A percentile compares a stretch with the other conserved stretches of the same genome.
These are phyloP conservation scores for Chrysina gloriosa DNA, from an alignment of 2,888 invertebrate species.

Conservation along the genomic window DNA sequence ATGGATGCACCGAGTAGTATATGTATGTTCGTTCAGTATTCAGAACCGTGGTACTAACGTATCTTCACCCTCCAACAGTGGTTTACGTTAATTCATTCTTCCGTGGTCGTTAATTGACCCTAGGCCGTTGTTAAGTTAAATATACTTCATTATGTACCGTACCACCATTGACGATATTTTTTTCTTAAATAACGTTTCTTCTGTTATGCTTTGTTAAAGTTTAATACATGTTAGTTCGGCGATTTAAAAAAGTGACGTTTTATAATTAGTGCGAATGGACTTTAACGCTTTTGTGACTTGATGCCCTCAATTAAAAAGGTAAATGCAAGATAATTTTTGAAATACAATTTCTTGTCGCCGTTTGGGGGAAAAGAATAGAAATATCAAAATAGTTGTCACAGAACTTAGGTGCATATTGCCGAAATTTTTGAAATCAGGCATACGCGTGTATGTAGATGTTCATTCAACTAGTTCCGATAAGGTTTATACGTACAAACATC, in stretches of 20 bases:
- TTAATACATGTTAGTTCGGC: not conserved
- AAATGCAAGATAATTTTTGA: too few relatives aligned
- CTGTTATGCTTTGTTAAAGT: not conserved
- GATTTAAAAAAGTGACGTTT: not conserved
- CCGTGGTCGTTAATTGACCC: conserved; percentile 51
- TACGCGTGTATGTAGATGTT: too few relatives aligned
- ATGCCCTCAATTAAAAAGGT: conserved; percentile 19
- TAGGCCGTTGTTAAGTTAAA: conserved; percentile 42
- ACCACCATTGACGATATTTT: conserved; percentile 15
- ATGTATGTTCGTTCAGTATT: conserved; percentile 5
- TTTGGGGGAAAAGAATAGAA: too few relatives aligned
- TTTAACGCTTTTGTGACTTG: not conserved
- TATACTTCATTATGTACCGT: conserved; percentile 33
- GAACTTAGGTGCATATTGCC: too few relatives aligned
- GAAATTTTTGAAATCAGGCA: too few relatives aligned
- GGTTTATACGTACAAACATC: too few relatives aligned
- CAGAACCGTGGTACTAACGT: conserved; percentile 30
- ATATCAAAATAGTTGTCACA: too few relatives aligned
- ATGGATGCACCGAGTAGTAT: conserved; percentile 4
- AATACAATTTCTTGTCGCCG: too few relatives aligned
- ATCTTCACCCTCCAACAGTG: conserved; percentile 49
- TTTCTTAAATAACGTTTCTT: not conserved
- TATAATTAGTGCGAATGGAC: not conserved
- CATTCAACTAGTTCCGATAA: too few relatives aligned
- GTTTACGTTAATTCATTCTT: conserved; percentile 51